phyloP scores from a whole-genome alignment of 2,113 vertebrate genomes.

The Tetrao urogallus region DNA sequence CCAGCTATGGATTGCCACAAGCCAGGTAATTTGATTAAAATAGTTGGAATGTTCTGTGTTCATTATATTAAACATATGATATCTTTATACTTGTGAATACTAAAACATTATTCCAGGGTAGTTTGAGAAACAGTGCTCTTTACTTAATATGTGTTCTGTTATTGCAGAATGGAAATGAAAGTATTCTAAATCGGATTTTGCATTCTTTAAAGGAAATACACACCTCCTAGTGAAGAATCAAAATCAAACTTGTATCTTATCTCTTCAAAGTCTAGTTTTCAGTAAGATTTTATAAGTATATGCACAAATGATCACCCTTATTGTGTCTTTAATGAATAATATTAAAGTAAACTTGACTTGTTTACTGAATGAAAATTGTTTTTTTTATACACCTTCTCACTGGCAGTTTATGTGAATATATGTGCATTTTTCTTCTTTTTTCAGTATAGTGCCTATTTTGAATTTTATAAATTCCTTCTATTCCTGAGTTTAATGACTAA shows the following conservation, averaged over 20 bases:
- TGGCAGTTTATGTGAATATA: neutral
- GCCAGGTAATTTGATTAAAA: constrained; percentile 86
- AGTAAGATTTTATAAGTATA: neutral
- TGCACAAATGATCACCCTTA: neutral
- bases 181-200: neutral
- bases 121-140: neutral
- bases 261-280: neutral
- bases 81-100: neutral
- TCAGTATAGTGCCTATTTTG: neutral
- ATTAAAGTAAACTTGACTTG: neutral
- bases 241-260: neutral
- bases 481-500: neutral
- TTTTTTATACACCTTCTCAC: neutral
- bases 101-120: neutral
- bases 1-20: constrained; percentile 98
- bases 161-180: neutral
- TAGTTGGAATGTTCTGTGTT: neutral
- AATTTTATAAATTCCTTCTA: neutral
- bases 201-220: neutral
- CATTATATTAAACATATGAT: neutral
- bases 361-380: neutral
- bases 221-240: neutral
- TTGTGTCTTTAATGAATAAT: neutral
- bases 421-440: neutral
- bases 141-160: neutral